Base-by-base conservation (phyloP, 1,140 invertebrate species). In the Heterodera carotae region DNA sequence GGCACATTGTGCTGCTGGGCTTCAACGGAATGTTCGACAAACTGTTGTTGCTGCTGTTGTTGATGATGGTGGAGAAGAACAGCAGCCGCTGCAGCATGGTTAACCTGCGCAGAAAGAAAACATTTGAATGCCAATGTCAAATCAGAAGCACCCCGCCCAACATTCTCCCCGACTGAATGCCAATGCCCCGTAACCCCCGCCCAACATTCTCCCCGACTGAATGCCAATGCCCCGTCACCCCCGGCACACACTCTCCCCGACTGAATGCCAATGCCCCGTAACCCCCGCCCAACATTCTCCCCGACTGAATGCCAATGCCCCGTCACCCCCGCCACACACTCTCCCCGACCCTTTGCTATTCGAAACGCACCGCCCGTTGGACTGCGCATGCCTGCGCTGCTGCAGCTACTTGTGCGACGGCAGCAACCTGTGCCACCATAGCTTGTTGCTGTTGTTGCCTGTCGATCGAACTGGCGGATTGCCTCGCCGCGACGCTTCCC, bases 341-440 rank as follows among this genome's bases (percentile, higher is more conserved):
- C 48, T 59, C 48, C 15, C 33, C 2, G 6, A 1, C 18, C n/a
- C 31, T n/a, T n/a, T n/a, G n/a, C n/a, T n/a, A n/a, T n/a, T n/a
- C n/a, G n/a, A 8, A 64, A 22, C 72, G 25, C 29, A 74, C 72
- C 59, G 64, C 72, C 39, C 59, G 72, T 62, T 74, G 72, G 2
- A 74, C 72, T 27, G 72, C 76, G 25, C 69, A 69, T 1, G 67
- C 76, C 60, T 68, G 66, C n/a, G 76, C 76, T 27, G 76, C 76
- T 0, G 68, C 76, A n/a, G 76, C 75, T 25, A 76, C 39, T 69
- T 76, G 56, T 7, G 76, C 43, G 33, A 66, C 73, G 12, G 77
- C 77, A 10, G 76, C 68, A 5, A 77, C 76, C 43, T 78, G 76
- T 22, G 39, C 76, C 18, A 60, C 75, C 12, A 76, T 59, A 4